phyloP scores from a whole-genome alignment of 1,140 invertebrate species.

The Trinorchestia longiramus region DNA sequence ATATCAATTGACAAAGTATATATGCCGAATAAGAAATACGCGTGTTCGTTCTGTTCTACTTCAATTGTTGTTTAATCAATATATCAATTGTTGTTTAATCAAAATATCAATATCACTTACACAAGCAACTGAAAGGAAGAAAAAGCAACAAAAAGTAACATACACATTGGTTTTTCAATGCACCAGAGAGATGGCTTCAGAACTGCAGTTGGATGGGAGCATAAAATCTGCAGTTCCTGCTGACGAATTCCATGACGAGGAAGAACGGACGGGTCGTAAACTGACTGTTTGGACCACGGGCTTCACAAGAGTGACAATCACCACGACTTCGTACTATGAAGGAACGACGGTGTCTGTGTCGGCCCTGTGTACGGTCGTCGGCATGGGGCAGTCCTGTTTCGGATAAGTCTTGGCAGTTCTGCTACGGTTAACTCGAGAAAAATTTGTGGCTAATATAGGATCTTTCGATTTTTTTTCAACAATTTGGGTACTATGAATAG shows the following conservation, averaged over 20 bases:
- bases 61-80: too few species aligned
- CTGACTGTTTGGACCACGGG: constrained; percentile 56
- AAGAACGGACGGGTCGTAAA: constrained; percentile 14
- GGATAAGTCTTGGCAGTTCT: neutral
- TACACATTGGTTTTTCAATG: neutral
- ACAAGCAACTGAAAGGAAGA: neutral
- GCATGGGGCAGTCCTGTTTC: constrained; percentile 54
- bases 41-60: too few species aligned
- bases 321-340: constrained; percentile 44
- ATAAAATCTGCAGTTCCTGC: neutral
- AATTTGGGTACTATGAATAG: too few species aligned
- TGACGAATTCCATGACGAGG: neutral
- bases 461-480: too few species aligned
- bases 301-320: constrained; percentile 54
- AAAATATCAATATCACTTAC: too few species aligned
- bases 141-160: neutral
- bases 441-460: too few species aligned
- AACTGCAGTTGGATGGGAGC: constrained; percentile 25
- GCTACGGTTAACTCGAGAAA: too few species aligned
- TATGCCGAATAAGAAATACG: neutral
- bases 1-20: neutral
- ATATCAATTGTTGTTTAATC: too few species aligned
- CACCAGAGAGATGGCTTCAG: neutral
- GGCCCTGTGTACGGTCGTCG: constrained; percentile 49
- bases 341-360: constrained; percentile 56